phyloP scores from a whole-genome alignment of 2,113 vertebrate species.

The Oxygymnocypris stewartii region DNA sequence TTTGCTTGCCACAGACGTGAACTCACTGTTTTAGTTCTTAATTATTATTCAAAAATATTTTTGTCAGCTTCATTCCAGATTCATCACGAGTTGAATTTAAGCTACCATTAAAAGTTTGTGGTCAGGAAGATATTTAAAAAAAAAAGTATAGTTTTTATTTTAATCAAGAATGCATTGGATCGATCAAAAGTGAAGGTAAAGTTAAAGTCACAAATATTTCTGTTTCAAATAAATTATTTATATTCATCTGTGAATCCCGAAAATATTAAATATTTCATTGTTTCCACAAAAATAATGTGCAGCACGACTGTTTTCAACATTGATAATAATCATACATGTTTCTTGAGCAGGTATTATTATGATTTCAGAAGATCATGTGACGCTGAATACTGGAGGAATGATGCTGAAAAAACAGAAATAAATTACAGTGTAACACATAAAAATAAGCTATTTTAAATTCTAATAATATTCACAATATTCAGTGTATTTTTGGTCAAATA shows the following conservation, averaged over 20 bases:
- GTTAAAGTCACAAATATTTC: not conserved
- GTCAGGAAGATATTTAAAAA: not conserved
- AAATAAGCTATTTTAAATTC: not conserved
- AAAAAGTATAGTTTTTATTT: not conserved
- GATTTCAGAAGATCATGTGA: not conserved
- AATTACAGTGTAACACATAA: not conserved
- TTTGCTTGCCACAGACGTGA: not conserved
- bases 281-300: not conserved
- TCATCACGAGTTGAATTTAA: not conserved
- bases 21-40: no score
- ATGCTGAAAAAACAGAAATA: not conserved
- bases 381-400: not conserved
- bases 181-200: not conserved
- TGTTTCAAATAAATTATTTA: not conserved
- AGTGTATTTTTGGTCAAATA: no score
- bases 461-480: no score
- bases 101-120: no score
- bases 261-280: not conserved
- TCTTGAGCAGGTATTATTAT: no score
- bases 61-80: not conserved
- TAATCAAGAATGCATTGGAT: not conserved
- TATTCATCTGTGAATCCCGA: not conserved
- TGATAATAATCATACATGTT: no score
- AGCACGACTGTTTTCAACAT: not conserved
- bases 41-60: not conserved